Percentiles rank a stretch among this genome's conserved stretches.
Evolutionary conservation across 2,113 vertebrate genomes (phyloP).

Genomic region (Gasterosteus nipponicus): DNA sequence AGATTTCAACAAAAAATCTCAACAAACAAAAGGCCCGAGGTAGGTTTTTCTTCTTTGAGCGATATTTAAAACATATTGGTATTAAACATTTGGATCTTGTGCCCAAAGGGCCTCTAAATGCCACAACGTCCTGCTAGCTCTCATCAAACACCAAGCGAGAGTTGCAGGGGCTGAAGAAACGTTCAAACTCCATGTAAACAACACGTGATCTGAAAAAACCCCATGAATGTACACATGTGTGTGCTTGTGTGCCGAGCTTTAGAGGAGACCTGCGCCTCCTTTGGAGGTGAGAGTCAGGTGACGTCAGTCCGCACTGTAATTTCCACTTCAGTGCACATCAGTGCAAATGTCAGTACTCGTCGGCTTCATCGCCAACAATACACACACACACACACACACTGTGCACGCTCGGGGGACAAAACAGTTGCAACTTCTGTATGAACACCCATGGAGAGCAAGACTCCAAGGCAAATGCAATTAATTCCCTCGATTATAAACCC

Average conservation of each 20-base stretch:
- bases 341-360: conserved; percentile 70
- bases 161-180: not conserved
- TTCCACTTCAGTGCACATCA: conserved; percentile 72
- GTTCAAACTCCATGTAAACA: not conserved
- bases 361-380: conserved; percentile 41
- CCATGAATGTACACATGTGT: not conserved
- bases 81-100: not conserved
- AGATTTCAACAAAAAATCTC: not conserved
- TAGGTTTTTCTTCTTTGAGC: not conserved
- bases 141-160: not conserved
- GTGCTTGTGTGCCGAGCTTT: not conserved
- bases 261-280: conserved; percentile 27
- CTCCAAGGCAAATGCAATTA: not conserved
- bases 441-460: not conserved
- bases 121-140: not conserved
- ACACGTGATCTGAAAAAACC: not conserved
- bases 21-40: not conserved
- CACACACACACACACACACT: conserved; percentile 11
- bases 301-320: conserved; percentile 51
- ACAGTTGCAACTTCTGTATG: conserved; percentile 1
- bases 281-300: conserved; percentile 60
- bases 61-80: not conserved
- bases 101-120: conserved; percentile 1
- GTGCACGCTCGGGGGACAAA: conserved; percentile 19
- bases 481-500: not conserved